Conservation (phyloP, 2,797 vertebrate genomes). For the Squalus acanthias region DNA sequence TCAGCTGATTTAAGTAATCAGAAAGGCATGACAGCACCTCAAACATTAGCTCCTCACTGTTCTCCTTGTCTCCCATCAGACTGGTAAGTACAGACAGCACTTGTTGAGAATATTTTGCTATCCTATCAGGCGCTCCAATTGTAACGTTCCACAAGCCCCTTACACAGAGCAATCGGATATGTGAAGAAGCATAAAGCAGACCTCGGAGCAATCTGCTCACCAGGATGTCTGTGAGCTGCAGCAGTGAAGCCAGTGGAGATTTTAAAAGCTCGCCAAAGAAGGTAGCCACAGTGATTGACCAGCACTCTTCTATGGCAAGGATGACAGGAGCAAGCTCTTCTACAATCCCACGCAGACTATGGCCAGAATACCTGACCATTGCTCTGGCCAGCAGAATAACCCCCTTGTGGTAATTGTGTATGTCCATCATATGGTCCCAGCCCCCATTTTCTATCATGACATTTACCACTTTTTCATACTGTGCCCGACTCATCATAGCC, state of each 20-base stretch:
- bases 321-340: not conserved
- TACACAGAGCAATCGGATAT: not conserved
- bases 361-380: not conserved
- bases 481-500: not conserved
- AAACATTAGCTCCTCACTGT: not conserved
- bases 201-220: not conserved
- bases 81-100: too few relatives aligned
- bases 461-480: not conserved
- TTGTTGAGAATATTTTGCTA: too few relatives aligned
- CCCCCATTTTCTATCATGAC: not conserved
- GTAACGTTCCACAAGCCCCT: not conserved
- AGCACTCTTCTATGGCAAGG: not conserved
- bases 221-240: not conserved
- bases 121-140: too few relatives aligned
- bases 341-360: not conserved
- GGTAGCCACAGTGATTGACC: not conserved
- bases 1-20: not conserved
- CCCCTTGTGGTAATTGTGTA: not conserved
- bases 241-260: too few relatives aligned
- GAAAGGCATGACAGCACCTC: slow-evolving; percentile 11
- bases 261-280: slow-evolving; percentile 14
- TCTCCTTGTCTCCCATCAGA: not conserved
- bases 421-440: not conserved
- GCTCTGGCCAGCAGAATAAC: not conserved
- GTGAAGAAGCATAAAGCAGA: not conserved